These are phyloP conservation scores for Chelonus formosanus DNA, from an alignment of 2,888 invertebrate genomes.

Conservation along the genomic window DNA sequence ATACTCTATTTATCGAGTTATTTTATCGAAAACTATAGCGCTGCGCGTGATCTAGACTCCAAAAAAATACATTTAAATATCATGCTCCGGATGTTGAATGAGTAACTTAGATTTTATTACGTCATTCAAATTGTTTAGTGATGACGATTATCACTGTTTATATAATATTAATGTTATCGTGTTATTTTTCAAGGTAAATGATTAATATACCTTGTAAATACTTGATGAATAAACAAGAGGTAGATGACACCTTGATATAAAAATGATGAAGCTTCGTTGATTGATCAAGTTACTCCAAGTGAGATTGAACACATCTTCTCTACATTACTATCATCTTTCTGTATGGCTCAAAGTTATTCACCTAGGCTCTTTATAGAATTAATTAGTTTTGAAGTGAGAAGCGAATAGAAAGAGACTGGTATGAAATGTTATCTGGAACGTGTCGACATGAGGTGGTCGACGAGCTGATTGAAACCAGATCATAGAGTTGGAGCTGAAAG, in stretches of 20 bases:
- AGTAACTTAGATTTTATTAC: constrained; percentile 7
- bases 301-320: background rate
- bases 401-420: background rate
- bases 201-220: background rate
- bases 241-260: constrained; percentile 12
- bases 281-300: constrained; percentile 6
- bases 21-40: too few relatives aligned
- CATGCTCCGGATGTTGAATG: constrained; percentile 7
- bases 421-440: constrained; percentile 38
- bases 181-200: background rate
- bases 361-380: constrained; percentile 8
- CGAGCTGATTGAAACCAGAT: constrained; percentile 39
- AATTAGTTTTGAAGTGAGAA: constrained; percentile 20
- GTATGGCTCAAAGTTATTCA: background rate
- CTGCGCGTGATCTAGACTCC: background rate
- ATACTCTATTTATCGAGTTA: too few relatives aligned
- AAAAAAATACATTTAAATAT: background rate
- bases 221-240: background rate
- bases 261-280: background rate
- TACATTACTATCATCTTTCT: background rate
- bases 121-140: constrained; percentile 3
- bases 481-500: background rate
- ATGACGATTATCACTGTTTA: constrained; percentile 9
- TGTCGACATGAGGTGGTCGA: constrained; percentile 36
- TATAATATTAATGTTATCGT: background rate